Conservation (phyloP, 2,797 vertebrate species). For the Falco novaeseelandiae region DNA sequence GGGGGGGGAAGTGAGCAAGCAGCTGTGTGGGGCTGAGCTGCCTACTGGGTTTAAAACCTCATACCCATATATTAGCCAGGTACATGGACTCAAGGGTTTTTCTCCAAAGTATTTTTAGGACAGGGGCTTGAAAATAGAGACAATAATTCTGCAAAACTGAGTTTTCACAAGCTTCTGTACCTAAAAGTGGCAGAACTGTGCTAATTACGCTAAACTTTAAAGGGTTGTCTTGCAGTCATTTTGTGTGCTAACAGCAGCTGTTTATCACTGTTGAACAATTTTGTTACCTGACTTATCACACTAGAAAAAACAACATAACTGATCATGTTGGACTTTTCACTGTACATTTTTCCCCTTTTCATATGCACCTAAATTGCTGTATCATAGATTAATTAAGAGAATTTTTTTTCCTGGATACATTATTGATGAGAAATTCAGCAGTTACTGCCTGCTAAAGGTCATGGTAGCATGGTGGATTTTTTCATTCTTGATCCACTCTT, state of each 20-base stretch:
- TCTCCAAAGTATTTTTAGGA: neutral
- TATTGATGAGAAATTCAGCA: neutral
- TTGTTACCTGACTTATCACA: rapidly evolving
- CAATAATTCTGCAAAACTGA: neutral
- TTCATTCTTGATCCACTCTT: neutral
- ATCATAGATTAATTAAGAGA: neutral
- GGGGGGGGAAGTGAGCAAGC: neutral
- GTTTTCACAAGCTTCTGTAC: neutral
- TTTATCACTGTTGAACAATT: neutral
- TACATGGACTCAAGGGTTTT: neutral
- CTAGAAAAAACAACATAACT: neutral
- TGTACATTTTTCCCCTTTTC: neutral
- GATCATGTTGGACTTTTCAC: neutral
- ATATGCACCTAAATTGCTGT: neutral
- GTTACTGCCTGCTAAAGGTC: neutral
- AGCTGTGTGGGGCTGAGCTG: neutral
- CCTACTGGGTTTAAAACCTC: rapidly evolving
- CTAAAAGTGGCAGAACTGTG: neutral
- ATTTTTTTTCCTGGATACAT: neutral
- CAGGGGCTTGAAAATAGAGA: neutral
- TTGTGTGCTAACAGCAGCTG: neutral
- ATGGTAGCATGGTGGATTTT: neutral
- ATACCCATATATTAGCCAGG: neutral
- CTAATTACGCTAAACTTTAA: neutral
- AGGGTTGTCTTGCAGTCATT: neutral